A percentile compares a stretch with the other conserved stretches of the same genome.
phyloP scores from a whole-genome alignment of 2,113 vertebrate genomes.

The Rousettus leschenaultii region DNA sequence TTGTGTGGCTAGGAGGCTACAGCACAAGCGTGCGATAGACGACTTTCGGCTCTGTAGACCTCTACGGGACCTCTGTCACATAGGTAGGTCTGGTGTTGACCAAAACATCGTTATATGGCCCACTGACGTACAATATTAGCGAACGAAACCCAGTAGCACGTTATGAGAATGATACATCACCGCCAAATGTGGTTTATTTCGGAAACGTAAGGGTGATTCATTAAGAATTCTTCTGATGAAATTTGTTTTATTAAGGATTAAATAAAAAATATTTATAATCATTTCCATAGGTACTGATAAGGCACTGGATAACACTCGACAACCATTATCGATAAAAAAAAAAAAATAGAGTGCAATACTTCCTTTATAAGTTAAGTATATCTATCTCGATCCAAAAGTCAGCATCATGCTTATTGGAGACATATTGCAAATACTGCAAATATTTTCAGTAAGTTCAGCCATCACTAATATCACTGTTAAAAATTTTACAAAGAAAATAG shows the following conservation, averaged over 20 bases:
- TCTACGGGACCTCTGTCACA: not conserved
- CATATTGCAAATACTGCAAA: no score
- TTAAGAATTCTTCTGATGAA: not conserved
- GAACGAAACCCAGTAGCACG: not conserved
- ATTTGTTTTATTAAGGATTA: not conserved
- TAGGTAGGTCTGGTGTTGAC: not conserved
- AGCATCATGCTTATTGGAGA: not conserved
- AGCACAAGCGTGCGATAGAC: rapidly evolving
- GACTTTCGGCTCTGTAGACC: not conserved
- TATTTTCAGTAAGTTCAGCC: not conserved
- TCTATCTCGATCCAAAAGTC: not conserved
- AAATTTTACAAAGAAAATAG: not conserved
- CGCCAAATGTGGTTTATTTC: not conserved
- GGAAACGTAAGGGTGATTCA: not conserved
- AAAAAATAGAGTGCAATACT: not conserved
- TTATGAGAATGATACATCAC: not conserved
- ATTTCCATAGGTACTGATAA: not conserved
- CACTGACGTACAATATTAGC: not conserved
- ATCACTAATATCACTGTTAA: not conserved
- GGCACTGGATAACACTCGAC: not conserved
- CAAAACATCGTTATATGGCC: not conserved
- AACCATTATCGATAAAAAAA: not conserved
- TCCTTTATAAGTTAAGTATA: not conserved
- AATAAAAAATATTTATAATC: not conserved
- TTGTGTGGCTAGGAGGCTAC: not conserved